Evolutionary conservation across 2,113 vertebrate genomes (phyloP).

Genomic region (Cottus gobio): DNA sequence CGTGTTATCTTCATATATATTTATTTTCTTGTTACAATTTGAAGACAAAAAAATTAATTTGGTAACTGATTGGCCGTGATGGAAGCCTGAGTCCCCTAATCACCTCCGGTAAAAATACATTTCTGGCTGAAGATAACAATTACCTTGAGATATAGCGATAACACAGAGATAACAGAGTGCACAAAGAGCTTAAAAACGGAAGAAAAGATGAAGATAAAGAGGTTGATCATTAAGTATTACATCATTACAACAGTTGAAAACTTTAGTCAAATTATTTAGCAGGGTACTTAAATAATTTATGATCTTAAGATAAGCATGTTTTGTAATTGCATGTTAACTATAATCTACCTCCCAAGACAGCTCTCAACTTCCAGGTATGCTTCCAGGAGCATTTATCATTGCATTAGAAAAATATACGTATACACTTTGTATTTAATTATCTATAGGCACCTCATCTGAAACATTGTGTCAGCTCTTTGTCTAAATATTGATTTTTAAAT

Average conservation of each 20-base stretch:
- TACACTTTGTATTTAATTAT: not conserved
- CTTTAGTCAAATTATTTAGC: slow-evolving; percentile 1
- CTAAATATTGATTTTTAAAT: not conserved
- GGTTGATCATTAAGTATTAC: slow-evolving; percentile 4
- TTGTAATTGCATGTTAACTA: not conserved
- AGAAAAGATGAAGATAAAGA: slow-evolving; percentile 13
- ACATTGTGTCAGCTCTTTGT: not conserved
- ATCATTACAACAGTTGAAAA: slow-evolving; percentile 18
- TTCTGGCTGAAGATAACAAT: slow-evolving; percentile 21
- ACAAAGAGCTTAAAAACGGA: not conserved
- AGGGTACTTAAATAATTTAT: slow-evolving; percentile 3
- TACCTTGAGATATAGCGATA: slow-evolving; percentile 2
- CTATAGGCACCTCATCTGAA: not conserved
- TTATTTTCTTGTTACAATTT: not conserved
- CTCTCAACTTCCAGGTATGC: not conserved
- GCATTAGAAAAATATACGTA: not conserved
- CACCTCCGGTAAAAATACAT: slow-evolving; percentile 6
- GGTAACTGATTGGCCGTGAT: not conserved
- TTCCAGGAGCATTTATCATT: not conserved
- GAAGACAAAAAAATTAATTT: slow-evolving; percentile 4
- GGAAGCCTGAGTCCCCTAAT: not conserved
- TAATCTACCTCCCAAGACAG: not conserved
- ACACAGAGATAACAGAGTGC: slow-evolving; percentile 9
- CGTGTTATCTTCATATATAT: not conserved
- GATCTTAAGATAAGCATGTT: not conserved